These are phyloP conservation scores for Galago senegalensis DNA, from an alignment of 2,797 vertebrate species.

Conservation along the genomic window DNA sequence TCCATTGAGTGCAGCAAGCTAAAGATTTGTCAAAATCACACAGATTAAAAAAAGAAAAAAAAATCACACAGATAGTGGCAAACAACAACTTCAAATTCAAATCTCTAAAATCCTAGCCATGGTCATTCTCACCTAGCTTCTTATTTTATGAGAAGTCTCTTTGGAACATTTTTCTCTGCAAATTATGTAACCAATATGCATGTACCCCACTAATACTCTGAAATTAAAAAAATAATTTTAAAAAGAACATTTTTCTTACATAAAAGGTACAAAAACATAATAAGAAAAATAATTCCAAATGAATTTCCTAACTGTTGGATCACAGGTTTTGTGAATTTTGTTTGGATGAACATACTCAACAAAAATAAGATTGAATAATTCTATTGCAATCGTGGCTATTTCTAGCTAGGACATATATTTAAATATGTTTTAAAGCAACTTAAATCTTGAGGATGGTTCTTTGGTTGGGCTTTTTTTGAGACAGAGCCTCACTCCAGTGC, in stretches of 20 bases:
- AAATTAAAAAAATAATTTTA: too few species aligned
- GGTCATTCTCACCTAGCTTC: not conserved
- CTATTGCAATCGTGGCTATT: not conserved
- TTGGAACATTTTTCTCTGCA: not conserved
- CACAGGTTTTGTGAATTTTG: slow-evolving; percentile 30
- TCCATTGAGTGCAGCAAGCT: not conserved
- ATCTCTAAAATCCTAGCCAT: not conserved
- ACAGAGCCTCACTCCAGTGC: too few species aligned
- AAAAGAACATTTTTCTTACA: too few species aligned
- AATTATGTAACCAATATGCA: too few species aligned
- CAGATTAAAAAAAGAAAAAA: not conserved
- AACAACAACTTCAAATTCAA: not conserved
- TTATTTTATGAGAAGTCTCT: not conserved
- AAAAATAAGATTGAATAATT: slow-evolving; percentile 18
- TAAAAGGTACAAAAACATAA: not conserved
- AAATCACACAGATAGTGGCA: not conserved
- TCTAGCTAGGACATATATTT: slow-evolving; percentile 1
- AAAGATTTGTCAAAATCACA: not conserved
- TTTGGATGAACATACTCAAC: not conserved
- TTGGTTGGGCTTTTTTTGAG: too few species aligned
- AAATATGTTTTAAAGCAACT: slow-evolving; percentile 19
- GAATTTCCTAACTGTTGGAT: not conserved
- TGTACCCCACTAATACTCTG: too few species aligned
- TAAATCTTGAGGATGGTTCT: not conserved
- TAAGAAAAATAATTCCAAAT: not conserved